These are phyloP conservation scores for Manis pentadactyla DNA, from an alignment of 2,797 vertebrate species.

Conservation along the genomic window DNA sequence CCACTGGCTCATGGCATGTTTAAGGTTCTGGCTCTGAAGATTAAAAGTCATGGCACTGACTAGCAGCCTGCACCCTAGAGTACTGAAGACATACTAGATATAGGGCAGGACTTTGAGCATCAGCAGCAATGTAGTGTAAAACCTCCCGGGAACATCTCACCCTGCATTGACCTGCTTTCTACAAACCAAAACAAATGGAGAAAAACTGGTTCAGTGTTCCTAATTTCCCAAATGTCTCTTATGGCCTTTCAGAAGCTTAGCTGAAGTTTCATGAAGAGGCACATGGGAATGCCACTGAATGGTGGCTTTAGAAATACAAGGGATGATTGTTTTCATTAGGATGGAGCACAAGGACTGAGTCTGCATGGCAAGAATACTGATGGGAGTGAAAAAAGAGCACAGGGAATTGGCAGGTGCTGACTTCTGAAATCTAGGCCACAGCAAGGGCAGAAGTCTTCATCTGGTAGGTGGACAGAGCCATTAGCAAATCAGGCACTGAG, in stretches of 20 bases:
- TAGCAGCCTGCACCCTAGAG: not conserved
- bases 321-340: not conserved
- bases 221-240: not conserved
- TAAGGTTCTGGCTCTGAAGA: not conserved
- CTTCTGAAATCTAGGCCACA: slow-evolving; percentile 18
- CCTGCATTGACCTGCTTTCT: not conserved
- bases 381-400: not conserved
- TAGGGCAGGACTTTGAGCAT: not conserved
- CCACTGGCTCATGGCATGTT: not conserved
- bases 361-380: not conserved
- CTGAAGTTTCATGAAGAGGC: not conserved
- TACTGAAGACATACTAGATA: not conserved
- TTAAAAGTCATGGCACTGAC: not conserved
- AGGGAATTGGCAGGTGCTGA: not conserved
- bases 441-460: not conserved
- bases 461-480: not conserved
- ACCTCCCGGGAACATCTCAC: not conserved
- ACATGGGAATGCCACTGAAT: not conserved
- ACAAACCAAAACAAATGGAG: not conserved
- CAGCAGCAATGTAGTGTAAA: not conserved
- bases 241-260: not conserved
- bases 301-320: not conserved
- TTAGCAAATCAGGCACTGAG: not conserved
- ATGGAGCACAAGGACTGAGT: not conserved
- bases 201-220: not conserved